phyloP scores from a whole-genome alignment of 2,888 invertebrate genomes.

The Synanthedon vespiformis region DNA sequence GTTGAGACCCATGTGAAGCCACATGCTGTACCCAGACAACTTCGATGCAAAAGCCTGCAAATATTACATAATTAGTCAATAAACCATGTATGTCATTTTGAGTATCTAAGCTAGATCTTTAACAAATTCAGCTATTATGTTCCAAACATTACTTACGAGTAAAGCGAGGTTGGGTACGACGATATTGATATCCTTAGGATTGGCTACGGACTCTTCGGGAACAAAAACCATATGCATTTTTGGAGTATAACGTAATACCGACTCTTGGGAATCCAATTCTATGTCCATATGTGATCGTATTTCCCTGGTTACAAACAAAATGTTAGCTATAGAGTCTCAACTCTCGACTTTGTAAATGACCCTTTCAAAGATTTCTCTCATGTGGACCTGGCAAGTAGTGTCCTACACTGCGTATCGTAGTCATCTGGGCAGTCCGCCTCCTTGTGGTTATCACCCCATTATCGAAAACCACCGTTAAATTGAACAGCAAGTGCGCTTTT shows the following conservation, averaged over 20 bases:
- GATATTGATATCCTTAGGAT: constrained; percentile 71
- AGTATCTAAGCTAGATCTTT: too few species aligned
- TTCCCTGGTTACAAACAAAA: constrained; percentile 40
- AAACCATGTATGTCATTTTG: too few species aligned
- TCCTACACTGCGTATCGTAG: too few species aligned
- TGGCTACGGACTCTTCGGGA: constrained; percentile 74
- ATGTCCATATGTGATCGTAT: constrained; percentile 72
- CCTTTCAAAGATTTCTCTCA: too few species aligned
- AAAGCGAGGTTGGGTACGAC: constrained; percentile 79
- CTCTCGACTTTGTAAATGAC: too few species aligned
- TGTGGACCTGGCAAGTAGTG: too few species aligned
- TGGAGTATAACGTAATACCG: constrained; percentile 74
- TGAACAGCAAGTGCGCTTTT: too few species aligned
- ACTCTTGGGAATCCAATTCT: constrained; percentile 69
- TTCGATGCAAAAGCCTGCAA: constrained; percentile 71
- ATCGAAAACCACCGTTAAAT: too few species aligned
- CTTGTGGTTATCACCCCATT: too few species aligned
- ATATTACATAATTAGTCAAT: too few species aligned
- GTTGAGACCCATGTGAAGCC: constrained; percentile 72
- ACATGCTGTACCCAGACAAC: constrained; percentile 59
- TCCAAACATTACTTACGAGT: constrained; percentile 66
- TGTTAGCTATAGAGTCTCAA: too few species aligned
- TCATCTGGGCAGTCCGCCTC: too few species aligned
- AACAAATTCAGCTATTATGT: not conserved
- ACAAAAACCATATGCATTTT: constrained; percentile 66